Evolutionary conservation across 2,888 invertebrate genomes (phyloP), one percentile per base, ranked within the genome.

Genomic region (Melangyna quadrimaculata): DNA sequence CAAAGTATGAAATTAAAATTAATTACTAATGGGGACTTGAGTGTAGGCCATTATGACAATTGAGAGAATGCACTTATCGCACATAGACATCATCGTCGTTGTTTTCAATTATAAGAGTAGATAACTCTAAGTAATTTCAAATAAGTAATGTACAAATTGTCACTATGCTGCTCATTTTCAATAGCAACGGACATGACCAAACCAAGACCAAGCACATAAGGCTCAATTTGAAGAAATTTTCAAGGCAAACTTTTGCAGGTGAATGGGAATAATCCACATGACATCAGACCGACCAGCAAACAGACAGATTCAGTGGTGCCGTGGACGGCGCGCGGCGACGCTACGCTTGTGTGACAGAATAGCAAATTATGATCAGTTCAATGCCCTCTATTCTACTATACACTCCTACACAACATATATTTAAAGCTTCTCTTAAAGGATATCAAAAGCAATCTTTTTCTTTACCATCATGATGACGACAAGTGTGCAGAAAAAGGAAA

Each of bases 351-450:
- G n/a, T n/a, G 40, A 63, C 27, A n/a, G 37, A 53, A 70, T 40
- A 79, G 70, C 79, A 75, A 79, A 75, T n/a, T 77, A 79, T 84
- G 84, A 79, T 72, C 75, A 75, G 71, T 79, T 79, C 70, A 71
- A 53, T 59, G 70, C 57, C 14, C 45, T 48, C 48, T 32, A n/a
- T 17, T 19, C 19, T 19, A 35, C 12, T 22, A 19, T 35, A 35
- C 12, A 22, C 7, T n/a, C n/a, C 12, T 8, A 37, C 9, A 19
- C 2, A 17, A 14, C 7, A 40, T 4, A 40, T 2, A 40, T 0
- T 40, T 40, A 40, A 40, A 40, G 5, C 14, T 40, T 7, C 10
- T 19, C 10, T 29, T 32, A 2, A 43, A 17, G 17, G 29, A 45
- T 24, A 67, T 51, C 48, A 51, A 67, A 51, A 35, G 24, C 67